These are phyloP conservation scores for Cremastobaeus sp. DNA, from an alignment of 2,888 invertebrate genomes.

Conservation along the genomic window DNA sequence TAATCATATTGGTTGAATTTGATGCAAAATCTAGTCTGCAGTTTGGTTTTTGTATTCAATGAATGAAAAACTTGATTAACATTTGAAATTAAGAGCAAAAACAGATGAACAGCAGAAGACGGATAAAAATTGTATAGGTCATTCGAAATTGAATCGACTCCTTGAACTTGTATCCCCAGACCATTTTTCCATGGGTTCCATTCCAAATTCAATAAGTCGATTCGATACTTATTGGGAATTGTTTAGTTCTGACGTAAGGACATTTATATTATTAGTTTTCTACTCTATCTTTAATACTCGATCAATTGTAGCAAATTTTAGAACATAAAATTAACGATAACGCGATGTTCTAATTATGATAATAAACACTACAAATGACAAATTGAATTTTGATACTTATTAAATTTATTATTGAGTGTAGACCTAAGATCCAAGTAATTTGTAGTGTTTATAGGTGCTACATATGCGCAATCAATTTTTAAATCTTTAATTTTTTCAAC, in stretches of 20 bases:
- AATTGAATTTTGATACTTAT: too few species aligned
- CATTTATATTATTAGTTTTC: constrained; percentile 25
- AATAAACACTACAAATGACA: constrained; percentile 2
- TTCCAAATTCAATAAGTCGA: too few species aligned
- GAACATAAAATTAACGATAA: constrained; percentile 5
- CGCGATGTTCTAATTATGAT: constrained; percentile 1
- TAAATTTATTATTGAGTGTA: too few species aligned
- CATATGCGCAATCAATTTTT: constrained; percentile 1
- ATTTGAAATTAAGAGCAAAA: neutral
- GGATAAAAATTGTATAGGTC: constrained; percentile 1
- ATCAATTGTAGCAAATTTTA: constrained; percentile 18
- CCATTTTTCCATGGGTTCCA: too few species aligned
- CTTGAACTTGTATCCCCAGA: too few species aligned
- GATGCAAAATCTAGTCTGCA: constrained; percentile 43
- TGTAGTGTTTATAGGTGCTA: constrained; percentile 21
- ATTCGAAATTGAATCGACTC: neutral
- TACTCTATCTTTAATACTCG: constrained; percentile 4
- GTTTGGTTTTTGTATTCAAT: neutral
- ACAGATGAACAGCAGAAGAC: neutral
- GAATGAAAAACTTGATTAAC: neutral
- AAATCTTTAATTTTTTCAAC: too few species aligned
- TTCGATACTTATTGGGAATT: too few species aligned
- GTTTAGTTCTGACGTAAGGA: too few species aligned
- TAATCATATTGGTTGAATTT: constrained; percentile 12
- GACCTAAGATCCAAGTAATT: too few species aligned